Percentiles rank a stretch among this genome's conserved stretches.
These are phyloP conservation scores for Climacteris rufus DNA, from an alignment of 2,113 vertebrate species.

Conservation along the genomic window DNA sequence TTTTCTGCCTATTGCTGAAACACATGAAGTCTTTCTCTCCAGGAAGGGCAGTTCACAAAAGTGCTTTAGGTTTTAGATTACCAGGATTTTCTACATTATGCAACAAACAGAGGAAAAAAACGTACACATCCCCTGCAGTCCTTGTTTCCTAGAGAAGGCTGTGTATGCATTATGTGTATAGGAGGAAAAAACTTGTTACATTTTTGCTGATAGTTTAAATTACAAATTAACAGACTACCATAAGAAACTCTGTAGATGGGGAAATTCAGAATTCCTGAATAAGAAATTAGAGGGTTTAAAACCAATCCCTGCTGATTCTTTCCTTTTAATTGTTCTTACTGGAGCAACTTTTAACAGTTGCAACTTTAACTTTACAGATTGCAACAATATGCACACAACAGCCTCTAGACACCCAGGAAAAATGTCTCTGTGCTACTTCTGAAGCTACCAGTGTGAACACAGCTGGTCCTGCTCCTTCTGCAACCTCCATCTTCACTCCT, in stretches of 20 bases:
- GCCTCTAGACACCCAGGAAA: not conserved
- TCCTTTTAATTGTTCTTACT: not conserved
- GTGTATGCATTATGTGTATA: not conserved
- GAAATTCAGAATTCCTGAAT: not conserved
- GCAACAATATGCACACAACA: not conserved
- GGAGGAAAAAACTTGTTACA: not conserved
- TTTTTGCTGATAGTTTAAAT: conserved; percentile 36
- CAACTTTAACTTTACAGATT: not conserved
- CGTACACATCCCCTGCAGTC: conserved; percentile 4
- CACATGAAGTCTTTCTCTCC: not conserved
- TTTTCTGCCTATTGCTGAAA: conserved; percentile 25
- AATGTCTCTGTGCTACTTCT: not conserved
- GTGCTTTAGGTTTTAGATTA: conserved; percentile 26
- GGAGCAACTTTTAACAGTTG: not conserved
- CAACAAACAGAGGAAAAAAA: conserved; percentile 9
- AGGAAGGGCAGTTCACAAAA: not conserved
- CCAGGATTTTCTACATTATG: conserved; percentile 16
- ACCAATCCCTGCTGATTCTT: conserved; percentile 6
- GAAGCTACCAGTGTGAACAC: not conserved
- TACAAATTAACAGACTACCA: not conserved
- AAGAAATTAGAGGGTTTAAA: not conserved
- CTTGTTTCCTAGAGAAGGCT: not conserved
- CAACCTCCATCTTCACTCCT: not conserved
- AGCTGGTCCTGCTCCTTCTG: not conserved
- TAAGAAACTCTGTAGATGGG: not conserved